Evolutionary conservation across 2,797 vertebrate genomes (phyloP).

Genomic region (Echiichthys vipera): DNA sequence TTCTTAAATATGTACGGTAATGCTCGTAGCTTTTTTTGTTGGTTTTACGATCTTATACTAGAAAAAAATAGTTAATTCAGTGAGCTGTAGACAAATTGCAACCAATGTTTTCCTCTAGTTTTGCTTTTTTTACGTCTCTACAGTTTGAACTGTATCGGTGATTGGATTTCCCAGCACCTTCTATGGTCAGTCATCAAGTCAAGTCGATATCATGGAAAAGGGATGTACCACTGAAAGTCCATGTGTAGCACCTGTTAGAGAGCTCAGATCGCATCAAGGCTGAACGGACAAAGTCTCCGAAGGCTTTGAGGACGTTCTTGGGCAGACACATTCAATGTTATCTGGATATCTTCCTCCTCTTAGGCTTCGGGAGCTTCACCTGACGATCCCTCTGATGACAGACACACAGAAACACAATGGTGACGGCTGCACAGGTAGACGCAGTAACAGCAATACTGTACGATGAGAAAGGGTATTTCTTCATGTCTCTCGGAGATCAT

Average conservation of each 20-base stretch:
- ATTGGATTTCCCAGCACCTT: slow-evolving; percentile 89
- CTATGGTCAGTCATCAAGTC: slow-evolving; percentile 77
- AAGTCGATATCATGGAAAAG: slow-evolving; percentile 71
- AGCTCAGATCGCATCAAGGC: slow-evolving; percentile 76
- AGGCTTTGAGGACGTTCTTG: slow-evolving; percentile 73
- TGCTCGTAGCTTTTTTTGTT: slow-evolving; percentile 79
- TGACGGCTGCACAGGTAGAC: neutral
- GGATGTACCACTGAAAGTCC: slow-evolving; percentile 81
- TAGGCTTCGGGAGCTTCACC: slow-evolving; percentile 96
- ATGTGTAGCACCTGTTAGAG: slow-evolving; percentile 88
- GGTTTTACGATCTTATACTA: slow-evolving; percentile 90
- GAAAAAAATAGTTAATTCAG: slow-evolving; percentile 92
- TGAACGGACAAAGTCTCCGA: slow-evolving; percentile 58
- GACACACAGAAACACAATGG: neutral
- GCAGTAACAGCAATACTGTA: neutral
- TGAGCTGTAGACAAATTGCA: slow-evolving; percentile 92
- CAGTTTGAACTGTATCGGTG: slow-evolving; percentile 82
- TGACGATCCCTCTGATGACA: slow-evolving; percentile 92
- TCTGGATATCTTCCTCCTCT: slow-evolving; percentile 99
- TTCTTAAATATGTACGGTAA: slow-evolving; percentile 87
- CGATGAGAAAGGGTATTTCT: neutral
- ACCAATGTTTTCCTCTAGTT: slow-evolving; percentile 71
- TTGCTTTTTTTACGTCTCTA: slow-evolving; percentile 42
- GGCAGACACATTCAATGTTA: slow-evolving; percentile 94
- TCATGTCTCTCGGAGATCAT: neutral